Conservation (phyloP, 2,797 vertebrate species). For the Masticophis lateralis region DNA sequence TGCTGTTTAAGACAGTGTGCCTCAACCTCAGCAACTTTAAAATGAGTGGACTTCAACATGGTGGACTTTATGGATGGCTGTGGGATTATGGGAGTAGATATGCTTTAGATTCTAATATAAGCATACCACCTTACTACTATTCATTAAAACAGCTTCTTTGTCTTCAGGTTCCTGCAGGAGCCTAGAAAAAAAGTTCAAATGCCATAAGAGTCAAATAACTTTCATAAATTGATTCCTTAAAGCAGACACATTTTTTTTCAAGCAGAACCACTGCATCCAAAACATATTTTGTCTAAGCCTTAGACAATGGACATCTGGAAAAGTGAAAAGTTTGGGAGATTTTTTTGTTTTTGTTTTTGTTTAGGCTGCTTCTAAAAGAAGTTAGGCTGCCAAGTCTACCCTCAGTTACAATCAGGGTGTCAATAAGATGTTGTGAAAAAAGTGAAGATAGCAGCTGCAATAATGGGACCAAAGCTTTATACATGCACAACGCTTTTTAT, state of each 20-base stretch:
- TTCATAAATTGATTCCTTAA: not conserved
- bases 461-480: not conserved
- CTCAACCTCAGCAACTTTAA: not conserved
- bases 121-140: not conserved
- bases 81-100: not conserved
- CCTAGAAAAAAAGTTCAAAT: not conserved
- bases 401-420: not conserved
- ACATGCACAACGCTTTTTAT: not conserved
- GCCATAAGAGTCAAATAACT: not conserved
- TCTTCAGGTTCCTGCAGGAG: not conserved
- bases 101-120: not conserved
- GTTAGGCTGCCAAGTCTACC: not conserved
- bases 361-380: no score
- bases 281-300: not conserved
- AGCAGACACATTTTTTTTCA: not conserved
- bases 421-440: not conserved
- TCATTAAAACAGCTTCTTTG: not conserved
- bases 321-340: not conserved
- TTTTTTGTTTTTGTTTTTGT: no score
- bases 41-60: not conserved
- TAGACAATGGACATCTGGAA: not conserved
- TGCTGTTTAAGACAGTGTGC: not conserved
- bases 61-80: not conserved
- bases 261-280: not conserved
- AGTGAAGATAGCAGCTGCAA: not conserved